Percentiles rank a stretch among this genome's conserved stretches.
phyloP scores from a whole-genome alignment of 2,888 invertebrate genomes.

The Cephus spinipes region DNA sequence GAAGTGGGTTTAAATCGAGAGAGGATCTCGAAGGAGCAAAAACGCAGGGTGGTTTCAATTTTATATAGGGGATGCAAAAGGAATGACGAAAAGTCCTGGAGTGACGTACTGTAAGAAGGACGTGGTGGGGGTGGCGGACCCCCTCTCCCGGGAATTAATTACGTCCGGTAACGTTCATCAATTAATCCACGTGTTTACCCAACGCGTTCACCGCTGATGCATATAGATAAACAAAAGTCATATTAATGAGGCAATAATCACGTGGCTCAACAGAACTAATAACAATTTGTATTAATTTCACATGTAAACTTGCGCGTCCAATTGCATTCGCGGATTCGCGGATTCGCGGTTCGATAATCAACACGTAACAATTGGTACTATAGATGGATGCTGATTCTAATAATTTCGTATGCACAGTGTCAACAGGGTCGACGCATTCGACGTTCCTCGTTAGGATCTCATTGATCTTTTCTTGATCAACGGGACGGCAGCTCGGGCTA shows the following conservation, averaged over 20 bases:
- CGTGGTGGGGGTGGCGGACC: not conserved
- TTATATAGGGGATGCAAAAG: not conserved
- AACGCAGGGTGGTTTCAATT: no score
- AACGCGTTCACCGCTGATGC: not conserved
- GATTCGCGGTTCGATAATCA: constrained; percentile 35
- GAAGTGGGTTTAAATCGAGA: no score
- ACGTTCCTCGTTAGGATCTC: no score
- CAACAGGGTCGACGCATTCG: no score
- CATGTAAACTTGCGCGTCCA: constrained; percentile 37
- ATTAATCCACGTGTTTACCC: constrained; percentile 2
- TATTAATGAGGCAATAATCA: constrained; percentile 51
- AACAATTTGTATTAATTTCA: constrained; percentile 51
- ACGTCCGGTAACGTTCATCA: no score
- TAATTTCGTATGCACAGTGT: no score
- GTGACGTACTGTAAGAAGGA: not conserved
- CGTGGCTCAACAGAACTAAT: constrained; percentile 40
- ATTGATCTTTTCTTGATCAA: no score
- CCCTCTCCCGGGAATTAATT: not conserved
- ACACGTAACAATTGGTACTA: constrained; percentile 40
- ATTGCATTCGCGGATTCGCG: constrained; percentile 30
- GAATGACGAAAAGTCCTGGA: not conserved
- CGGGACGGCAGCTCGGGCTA: no score
- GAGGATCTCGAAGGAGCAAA: no score
- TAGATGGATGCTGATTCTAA: no score
- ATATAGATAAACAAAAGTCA: constrained; percentile 31